These are phyloP conservation scores for Amphiprion percula DNA, from an alignment of 2,113 vertebrate species.

Conservation along the genomic window DNA sequence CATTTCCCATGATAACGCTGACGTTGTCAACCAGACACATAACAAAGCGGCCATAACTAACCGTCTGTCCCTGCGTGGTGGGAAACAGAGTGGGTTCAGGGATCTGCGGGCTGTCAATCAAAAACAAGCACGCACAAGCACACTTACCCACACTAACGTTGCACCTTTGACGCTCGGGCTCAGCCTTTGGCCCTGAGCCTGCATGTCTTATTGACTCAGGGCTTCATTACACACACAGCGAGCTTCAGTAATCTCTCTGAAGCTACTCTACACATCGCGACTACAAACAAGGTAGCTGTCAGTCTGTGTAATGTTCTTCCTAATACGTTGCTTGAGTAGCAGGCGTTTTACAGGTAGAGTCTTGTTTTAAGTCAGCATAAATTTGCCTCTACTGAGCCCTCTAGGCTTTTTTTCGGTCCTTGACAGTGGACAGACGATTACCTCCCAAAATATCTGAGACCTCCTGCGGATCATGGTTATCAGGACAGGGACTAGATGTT, in stretches of 20 bases:
- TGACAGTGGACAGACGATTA: slow-evolving; percentile 33
- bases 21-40: slow-evolving; percentile 74
- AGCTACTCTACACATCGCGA: slow-evolving; percentile 69
- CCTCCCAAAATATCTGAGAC: slow-evolving; percentile 35
- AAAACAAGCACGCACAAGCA: slow-evolving; percentile 38
- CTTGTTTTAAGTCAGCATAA: slow-evolving; percentile 43
- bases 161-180: slow-evolving; percentile 59
- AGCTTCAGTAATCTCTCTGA: slow-evolving; percentile 81
- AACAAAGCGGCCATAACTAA: slow-evolving; percentile 76
- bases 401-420: slow-evolving; percentile 15
- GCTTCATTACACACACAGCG: slow-evolving; percentile 82
- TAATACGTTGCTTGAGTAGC: slow-evolving; percentile 52
- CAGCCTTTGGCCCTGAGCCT: slow-evolving; percentile 78
- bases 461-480: slow-evolving; percentile 27
- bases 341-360: slow-evolving; percentile 52
- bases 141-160: slow-evolving; percentile 24
- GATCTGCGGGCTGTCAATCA: slow-evolving; percentile 71
- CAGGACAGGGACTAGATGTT: neutral
- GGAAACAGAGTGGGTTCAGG: slow-evolving; percentile 40
- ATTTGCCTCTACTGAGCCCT: slow-evolving; percentile 42
- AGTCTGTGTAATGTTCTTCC: slow-evolving; percentile 58
- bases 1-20: slow-evolving; percentile 76
- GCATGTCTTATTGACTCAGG: slow-evolving; percentile 79
- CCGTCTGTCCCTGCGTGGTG: slow-evolving; percentile 51
- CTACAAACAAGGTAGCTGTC: slow-evolving; percentile 76